Percentiles rank a stretch among this genome's conserved stretches.
These are phyloP conservation scores for Hipparchia semele DNA, from an alignment of 2,888 invertebrate genomes.

Conservation along the genomic window DNA sequence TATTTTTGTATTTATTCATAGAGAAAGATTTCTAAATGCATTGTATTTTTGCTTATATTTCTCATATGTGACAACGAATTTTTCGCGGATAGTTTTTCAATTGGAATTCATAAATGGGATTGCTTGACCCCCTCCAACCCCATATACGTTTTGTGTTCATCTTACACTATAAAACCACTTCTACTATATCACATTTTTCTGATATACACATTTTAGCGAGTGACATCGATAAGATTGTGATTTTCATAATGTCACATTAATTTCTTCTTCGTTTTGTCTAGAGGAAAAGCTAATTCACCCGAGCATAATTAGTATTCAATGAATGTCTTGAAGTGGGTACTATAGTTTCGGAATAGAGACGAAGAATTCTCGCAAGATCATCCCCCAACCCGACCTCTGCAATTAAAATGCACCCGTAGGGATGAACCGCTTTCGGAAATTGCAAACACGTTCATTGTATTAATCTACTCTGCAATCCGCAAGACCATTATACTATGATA, in stretches of 20 bases:
- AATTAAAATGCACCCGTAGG: slow-evolving; percentile 80
- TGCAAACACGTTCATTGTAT: slow-evolving; percentile 81
- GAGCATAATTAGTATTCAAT: slow-evolving; percentile 2
- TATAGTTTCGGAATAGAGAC: slow-evolving; percentile 43
- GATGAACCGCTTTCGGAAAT: slow-evolving; percentile 74
- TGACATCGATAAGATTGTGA: background rate
- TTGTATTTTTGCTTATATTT: no score
- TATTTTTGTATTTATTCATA: no score
- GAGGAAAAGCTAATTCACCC: background rate
- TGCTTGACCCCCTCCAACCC: no score
- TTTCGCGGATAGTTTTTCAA: no score
- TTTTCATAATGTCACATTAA: background rate
- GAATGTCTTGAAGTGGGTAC: slow-evolving; percentile 1
- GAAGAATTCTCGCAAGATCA: slow-evolving; percentile 58
- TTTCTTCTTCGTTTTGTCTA: background rate
- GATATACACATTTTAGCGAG: no score
- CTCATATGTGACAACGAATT: no score
- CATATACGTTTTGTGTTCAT: no score
- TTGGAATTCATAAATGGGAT: no score
- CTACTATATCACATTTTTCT: no score
- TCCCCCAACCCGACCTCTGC: slow-evolving; percentile 63
- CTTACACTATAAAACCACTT: no score
- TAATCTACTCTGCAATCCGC: slow-evolving; percentile 71
- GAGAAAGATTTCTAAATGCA: no score
- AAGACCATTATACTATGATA: slow-evolving; percentile 62